A percentile compares a stretch with the other conserved stretches of the same genome.
These are phyloP conservation scores for Apis dorsata DNA, from an alignment of 1,140 invertebrate genomes.

Conservation along the genomic window DNA sequence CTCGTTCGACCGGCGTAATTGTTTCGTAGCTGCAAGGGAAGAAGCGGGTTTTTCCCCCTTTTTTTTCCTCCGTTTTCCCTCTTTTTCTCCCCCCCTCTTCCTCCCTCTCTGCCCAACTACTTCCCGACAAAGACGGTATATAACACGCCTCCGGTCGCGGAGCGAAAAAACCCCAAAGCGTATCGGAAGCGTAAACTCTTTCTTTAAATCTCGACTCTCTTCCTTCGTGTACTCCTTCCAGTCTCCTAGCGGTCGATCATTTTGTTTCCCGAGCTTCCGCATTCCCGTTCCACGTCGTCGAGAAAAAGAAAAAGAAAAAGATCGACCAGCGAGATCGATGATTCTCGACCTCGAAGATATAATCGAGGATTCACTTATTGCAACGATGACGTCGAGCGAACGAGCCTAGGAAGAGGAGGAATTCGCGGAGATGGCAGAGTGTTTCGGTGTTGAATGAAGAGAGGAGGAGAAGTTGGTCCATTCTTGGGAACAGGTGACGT, in stretches of 20 bases:
- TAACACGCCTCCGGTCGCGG: constrained; percentile 17
- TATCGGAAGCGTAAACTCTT: constrained; percentile 54
- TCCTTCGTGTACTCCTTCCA: constrained; percentile 9
- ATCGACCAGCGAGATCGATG: neutral
- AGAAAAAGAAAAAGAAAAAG: neutral
- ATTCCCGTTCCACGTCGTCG: too few relatives aligned
- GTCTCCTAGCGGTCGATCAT: constrained; percentile 14
- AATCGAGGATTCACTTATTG: too few relatives aligned
- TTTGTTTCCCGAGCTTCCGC: constrained; percentile 29
- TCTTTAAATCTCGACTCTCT: constrained; percentile 45
- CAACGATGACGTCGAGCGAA: neutral
- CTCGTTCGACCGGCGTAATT: constrained; percentile 45
- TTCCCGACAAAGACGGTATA: constrained; percentile 39
- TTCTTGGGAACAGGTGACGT: constrained; percentile 56
- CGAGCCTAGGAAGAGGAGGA: neutral
- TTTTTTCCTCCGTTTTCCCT: constrained; percentile 19
- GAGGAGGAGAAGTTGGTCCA: constrained; percentile 35
- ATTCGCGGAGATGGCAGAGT: constrained; percentile 26
- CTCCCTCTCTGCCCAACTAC: neutral
- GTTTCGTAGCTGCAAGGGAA: constrained; percentile 44
- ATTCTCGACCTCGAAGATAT: neutral
- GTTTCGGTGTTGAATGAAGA: constrained; percentile 33
- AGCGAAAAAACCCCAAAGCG: constrained; percentile 18
- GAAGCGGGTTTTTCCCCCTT: constrained; percentile 4
- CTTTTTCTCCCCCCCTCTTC: neutral